A percentile compares a stretch with the other conserved stretches of the same genome.
Conservation (phyloP, 2,888 invertebrate species). For the Dichetophora obliterata region DNA sequence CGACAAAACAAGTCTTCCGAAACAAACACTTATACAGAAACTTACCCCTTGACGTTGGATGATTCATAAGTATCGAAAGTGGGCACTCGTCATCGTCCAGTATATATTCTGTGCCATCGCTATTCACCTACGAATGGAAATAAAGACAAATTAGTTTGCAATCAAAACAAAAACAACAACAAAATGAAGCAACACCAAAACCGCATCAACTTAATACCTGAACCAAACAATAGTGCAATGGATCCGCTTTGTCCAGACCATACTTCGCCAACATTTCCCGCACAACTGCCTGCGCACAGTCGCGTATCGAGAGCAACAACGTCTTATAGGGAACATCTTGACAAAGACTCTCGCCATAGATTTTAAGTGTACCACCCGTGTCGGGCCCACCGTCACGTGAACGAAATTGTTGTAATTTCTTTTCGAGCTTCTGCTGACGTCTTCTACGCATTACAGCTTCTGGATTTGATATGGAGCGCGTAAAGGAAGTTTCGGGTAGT, state of each 20-base stretch:
- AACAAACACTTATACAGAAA: neutral
- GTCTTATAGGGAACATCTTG: conserved; percentile 99
- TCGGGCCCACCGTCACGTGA: conserved; percentile 96
- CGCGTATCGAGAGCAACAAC: conserved; percentile 90
- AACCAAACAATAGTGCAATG: conserved; percentile 92
- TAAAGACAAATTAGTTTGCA: neutral
- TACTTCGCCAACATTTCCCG: conserved; percentile 98
- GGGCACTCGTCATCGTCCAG: conserved; percentile 98
- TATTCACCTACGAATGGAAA: conserved; percentile 72
- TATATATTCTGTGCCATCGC: conserved; percentile 86
- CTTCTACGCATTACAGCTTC: conserved; percentile 99
- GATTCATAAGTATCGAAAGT: conserved; percentile 91
- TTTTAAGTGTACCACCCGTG: conserved; percentile 90
- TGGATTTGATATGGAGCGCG: conserved; percentile 98
- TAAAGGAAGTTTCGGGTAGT: conserved; percentile 97
- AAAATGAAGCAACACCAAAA: neutral
- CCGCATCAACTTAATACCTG: conserved; percentile 74
- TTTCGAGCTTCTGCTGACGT: conserved; percentile 95
- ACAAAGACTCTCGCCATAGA: conserved; percentile 96
- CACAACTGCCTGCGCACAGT: conserved; percentile 92
- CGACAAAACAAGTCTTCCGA: too few relatives aligned
- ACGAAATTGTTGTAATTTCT: conserved; percentile 95
- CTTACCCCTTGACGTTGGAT: conserved; percentile 88
- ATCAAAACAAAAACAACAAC: conserved; percentile 6
- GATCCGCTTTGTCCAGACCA: conserved; percentile 90